A percentile compares a stretch with the other conserved stretches of the same genome.
These are phyloP conservation scores for Sebastiscus albofasciatus DNA, from an alignment of 2,797 vertebrate genomes.

Conservation along the genomic window DNA sequence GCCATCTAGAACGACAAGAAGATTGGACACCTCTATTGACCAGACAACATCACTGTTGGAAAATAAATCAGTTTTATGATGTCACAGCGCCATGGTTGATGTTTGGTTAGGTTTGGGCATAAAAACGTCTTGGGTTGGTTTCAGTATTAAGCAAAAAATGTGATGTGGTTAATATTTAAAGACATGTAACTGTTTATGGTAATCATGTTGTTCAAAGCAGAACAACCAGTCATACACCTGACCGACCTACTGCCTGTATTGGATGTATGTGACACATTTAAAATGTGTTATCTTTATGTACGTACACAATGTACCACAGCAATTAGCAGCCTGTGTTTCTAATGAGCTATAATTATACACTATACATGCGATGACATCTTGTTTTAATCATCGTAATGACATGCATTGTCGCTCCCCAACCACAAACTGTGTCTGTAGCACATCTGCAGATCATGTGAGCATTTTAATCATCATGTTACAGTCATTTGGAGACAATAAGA, in stretches of 20 bases:
- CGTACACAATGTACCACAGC: constrained; percentile 58
- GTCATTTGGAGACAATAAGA: neutral
- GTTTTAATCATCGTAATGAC: constrained; percentile 34
- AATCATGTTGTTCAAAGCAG: neutral
- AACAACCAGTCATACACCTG: neutral
- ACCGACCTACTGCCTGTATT: neutral
- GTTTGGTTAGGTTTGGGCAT: too few species aligned
- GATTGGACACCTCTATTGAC: too few species aligned
- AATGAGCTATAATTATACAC: constrained; percentile 43
- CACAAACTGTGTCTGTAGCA: constrained; percentile 41
- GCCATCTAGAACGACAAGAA: too few species aligned
- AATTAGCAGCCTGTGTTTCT: constrained; percentile 40
- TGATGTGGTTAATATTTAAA: neutral
- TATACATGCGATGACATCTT: constrained; percentile 1
- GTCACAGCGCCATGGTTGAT: too few species aligned
- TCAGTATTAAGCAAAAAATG: neutral
- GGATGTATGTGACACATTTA: neutral
- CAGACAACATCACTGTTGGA: too few species aligned
- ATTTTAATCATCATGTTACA: neutral
- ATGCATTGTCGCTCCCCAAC: constrained; percentile 33
- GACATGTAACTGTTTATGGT: neutral
- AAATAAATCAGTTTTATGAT: too few species aligned
- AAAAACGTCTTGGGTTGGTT: neutral
- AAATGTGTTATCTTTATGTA: constrained; percentile 12
- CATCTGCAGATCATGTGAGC: constrained; percentile 55